A percentile compares a stretch with the other conserved stretches of the same genome.
Evolutionary conservation across 2,888 invertebrate species (phyloP).

Genomic region (Polydrusus cervinus): DNA sequence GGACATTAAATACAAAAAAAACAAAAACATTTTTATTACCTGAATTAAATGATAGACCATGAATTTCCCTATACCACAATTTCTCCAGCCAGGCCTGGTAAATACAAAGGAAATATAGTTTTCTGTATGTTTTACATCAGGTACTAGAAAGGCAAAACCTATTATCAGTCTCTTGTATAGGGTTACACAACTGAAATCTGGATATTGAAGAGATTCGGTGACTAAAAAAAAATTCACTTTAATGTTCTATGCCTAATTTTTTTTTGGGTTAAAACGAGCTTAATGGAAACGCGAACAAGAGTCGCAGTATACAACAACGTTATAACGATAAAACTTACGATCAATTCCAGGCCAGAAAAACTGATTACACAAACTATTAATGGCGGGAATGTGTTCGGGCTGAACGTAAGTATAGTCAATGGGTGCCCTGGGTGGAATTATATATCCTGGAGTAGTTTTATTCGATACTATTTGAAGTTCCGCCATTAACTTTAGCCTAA

Average conservation of each 20-base stretch:
- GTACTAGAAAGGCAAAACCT: slow-evolving; percentile 93
- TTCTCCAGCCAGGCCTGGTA: slow-evolving; percentile 90
- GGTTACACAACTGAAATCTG: slow-evolving; percentile 93
- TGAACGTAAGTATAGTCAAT: slow-evolving; percentile 92
- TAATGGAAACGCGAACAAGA: too few species aligned
- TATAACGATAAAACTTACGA: slow-evolving; percentile 74
- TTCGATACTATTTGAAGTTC: slow-evolving; percentile 77
- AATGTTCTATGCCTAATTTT: too few species aligned
- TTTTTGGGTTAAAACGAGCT: too few species aligned
- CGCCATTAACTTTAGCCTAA: slow-evolving; percentile 76
- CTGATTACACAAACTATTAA: slow-evolving; percentile 87
- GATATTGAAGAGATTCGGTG: slow-evolving; percentile 91
- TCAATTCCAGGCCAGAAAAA: slow-evolving; percentile 96
- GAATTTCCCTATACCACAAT: slow-evolving; percentile 87
- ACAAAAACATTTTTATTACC: slow-evolving; percentile 69
- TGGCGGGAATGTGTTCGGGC: slow-evolving; percentile 90
- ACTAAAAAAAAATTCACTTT: slow-evolving; percentile 80
- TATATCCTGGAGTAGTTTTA: slow-evolving; percentile 65
- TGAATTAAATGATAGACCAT: slow-evolving; percentile 95
- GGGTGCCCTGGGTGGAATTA: slow-evolving; percentile 73
- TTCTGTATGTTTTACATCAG: slow-evolving; percentile 86
- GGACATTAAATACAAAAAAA: too few species aligned
- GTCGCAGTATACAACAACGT: too few species aligned
- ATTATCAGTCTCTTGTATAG: slow-evolving; percentile 87
- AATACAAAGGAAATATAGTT: slow-evolving; percentile 94